Evolutionary conservation across 2,113 vertebrate species (phyloP).

Genomic region (Myiozetetes cayanensis): DNA sequence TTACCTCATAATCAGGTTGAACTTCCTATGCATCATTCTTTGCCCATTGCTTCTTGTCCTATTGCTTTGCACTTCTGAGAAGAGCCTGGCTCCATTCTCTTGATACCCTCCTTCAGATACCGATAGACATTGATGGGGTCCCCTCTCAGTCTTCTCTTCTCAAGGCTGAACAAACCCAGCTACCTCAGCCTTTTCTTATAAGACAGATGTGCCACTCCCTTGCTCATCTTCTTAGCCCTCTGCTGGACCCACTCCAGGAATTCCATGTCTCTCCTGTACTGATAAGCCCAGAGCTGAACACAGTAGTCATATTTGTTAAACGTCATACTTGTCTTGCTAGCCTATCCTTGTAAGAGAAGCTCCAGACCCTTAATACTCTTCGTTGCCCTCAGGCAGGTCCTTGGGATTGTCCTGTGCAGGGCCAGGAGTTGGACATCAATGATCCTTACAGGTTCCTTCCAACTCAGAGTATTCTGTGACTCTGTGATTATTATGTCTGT

Average conservation of each 20-base stretch:
- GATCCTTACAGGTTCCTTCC: neutral
- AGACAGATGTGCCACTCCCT: no score
- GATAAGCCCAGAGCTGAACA: no score
- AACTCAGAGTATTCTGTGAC: neutral
- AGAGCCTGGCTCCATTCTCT: neutral
- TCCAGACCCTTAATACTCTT: neutral
- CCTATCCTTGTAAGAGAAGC: neutral
- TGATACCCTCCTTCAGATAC: neutral
- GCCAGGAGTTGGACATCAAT: neutral
- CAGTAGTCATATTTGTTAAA: no score
- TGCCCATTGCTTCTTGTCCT: neutral
- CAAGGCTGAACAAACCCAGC: neutral
- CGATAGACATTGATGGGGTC: neutral
- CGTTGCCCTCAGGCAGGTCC: no score
- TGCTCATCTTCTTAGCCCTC: no score
- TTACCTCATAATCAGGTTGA: neutral
- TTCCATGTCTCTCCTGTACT: no score
- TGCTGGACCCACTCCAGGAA: no score
- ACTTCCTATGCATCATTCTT: neutral
- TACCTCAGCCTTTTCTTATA: no score
- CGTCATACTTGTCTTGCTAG: no score
- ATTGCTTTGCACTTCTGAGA: neutral
- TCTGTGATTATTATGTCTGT: neutral
- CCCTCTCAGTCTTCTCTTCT: neutral
- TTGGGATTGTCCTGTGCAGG: neutral